These are phyloP conservation scores for Petrocephalus schoutedeni DNA, from an alignment of 2,797 vertebrate genomes.

Conservation along the genomic window DNA sequence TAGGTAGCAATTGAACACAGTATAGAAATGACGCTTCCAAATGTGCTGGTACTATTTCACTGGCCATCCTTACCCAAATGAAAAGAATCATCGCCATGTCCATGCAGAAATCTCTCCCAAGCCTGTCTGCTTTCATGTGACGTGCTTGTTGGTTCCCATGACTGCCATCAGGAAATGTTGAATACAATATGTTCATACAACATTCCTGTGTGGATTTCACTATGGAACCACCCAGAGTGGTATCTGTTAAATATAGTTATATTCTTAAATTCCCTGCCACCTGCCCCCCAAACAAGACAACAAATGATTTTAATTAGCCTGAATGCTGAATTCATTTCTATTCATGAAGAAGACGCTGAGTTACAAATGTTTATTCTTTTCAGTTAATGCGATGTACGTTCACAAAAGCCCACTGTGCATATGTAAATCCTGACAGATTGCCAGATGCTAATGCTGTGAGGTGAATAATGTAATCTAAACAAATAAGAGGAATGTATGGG, in stretches of 20 bases:
- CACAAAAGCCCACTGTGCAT: background rate
- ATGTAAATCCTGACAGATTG: background rate
- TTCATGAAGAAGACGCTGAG: background rate
- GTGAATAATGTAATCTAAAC: background rate
- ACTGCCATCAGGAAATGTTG: background rate
- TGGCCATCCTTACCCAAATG: background rate
- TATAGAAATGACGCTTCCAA: background rate
- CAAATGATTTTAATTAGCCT: background rate
- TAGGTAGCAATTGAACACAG: background rate
- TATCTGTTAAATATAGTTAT: background rate
- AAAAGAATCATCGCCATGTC: background rate
- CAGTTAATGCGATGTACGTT: background rate
- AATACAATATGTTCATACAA: background rate
- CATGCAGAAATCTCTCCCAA: background rate
- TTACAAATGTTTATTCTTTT: background rate
- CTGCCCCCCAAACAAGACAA: background rate
- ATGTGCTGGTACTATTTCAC: background rate
- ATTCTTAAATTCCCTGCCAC: background rate
- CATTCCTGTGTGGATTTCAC: background rate
- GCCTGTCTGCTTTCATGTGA: background rate
- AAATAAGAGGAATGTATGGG: background rate
- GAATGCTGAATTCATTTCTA: background rate
- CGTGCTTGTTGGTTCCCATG: background rate
- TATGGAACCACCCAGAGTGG: background rate
- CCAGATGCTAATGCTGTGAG: background rate